phyloP scores from a whole-genome alignment of 2,888 invertebrate species.

The Ceramica pisi region DNA sequence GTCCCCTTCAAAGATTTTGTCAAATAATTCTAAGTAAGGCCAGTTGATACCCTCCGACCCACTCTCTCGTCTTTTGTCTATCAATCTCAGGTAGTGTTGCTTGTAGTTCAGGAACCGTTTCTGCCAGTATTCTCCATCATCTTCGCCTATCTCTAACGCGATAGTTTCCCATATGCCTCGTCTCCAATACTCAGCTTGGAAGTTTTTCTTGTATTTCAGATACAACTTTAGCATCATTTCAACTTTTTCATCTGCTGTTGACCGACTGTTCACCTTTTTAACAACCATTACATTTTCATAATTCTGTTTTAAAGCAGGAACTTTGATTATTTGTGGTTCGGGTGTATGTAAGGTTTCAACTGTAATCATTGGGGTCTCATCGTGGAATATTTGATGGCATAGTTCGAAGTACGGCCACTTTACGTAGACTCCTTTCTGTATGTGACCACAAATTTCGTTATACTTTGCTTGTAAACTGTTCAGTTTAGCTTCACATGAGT shows the following conservation, averaged over 20 bases:
- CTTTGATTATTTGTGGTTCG: conserved; percentile 51
- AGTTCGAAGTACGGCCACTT: conserved; percentile 80
- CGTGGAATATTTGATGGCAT: conserved; percentile 83
- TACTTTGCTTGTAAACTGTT: conserved; percentile 77
- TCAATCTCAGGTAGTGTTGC: conserved; percentile 82
- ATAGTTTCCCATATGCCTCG: conserved; percentile 84
- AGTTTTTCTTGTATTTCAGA: conserved; percentile 78
- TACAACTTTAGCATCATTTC: conserved; percentile 81
- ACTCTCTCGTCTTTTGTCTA: conserved; percentile 74
- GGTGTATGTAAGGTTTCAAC: conserved; percentile 44
- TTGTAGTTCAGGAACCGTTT: conserved; percentile 85
- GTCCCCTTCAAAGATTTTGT: conserved; percentile 82
- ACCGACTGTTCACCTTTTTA: conserved; percentile 69
- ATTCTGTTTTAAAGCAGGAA: conserved; percentile 42
- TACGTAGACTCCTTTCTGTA: conserved; percentile 71
- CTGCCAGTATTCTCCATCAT: conserved; percentile 84
- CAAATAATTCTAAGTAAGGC: conserved; percentile 84
- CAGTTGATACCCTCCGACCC: conserved; percentile 77
- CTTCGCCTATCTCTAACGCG: conserved; percentile 81
- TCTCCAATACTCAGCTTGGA: conserved; percentile 76
- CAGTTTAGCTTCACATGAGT: conserved; percentile 79
- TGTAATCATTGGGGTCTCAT: conserved; percentile 67
- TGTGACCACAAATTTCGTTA: conserved; percentile 70
- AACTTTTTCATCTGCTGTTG: conserved; percentile 76
- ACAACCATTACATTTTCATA: conserved; percentile 70